A percentile compares a stretch with the other conserved stretches of the same genome.
phyloP scores from a whole-genome alignment of 1,140 invertebrate genomes.

The Trichonephila clavipes region DNA sequence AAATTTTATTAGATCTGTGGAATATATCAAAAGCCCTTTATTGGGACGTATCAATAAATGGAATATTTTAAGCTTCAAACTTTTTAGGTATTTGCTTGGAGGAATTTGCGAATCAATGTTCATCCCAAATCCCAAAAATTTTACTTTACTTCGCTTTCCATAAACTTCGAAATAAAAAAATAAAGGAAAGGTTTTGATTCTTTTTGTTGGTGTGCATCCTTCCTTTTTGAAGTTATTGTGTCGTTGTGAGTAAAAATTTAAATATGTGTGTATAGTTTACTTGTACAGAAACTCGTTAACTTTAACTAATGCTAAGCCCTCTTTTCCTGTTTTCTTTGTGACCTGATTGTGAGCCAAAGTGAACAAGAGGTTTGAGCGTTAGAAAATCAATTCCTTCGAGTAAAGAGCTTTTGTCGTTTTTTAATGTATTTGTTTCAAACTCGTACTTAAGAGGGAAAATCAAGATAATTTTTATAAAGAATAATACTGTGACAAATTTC shows the following conservation, averaged over 20 bases:
- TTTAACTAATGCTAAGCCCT: not conserved
- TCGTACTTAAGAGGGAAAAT: too few species aligned
- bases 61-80: constrained; percentile 42
- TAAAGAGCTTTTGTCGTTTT: too few species aligned
- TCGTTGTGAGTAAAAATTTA: not conserved
- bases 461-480: too few species aligned
- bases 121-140: not conserved
- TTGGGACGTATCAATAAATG: constrained; percentile 51
- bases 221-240: not conserved
- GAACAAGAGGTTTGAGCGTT: too few species aligned
- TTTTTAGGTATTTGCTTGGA: constrained; percentile 9
- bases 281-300: not conserved
- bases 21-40: constrained; percentile 54
- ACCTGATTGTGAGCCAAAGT: too few species aligned
- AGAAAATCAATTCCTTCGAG: too few species aligned
- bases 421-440: too few species aligned
- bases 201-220: not conserved
- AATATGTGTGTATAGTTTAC: not conserved
- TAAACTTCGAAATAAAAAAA: not conserved
- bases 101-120: constrained; percentile 7
- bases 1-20: constrained; percentile 59
- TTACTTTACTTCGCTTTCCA: constrained; percentile 3
- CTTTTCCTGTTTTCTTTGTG: not conserved
- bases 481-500: too few species aligned
- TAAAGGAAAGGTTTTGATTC: not conserved